These are phyloP conservation scores for Poecilus cupreus DNA, from an alignment of 2,888 invertebrate species.

Conservation along the genomic window DNA sequence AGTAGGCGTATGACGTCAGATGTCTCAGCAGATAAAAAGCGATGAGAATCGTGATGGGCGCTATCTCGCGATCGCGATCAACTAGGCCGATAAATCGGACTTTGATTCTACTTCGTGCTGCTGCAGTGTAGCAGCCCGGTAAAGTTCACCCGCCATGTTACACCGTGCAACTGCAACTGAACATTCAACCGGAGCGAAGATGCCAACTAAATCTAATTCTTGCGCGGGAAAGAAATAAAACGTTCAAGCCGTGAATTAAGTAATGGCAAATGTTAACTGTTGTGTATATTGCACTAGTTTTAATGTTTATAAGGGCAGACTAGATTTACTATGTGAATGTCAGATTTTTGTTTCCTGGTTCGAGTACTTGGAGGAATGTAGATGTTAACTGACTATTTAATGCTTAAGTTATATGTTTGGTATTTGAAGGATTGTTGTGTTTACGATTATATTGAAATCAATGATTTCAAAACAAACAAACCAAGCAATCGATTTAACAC, in stretches of 20 bases:
- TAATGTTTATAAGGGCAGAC: not conserved
- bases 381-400: not conserved
- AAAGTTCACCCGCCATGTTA: conserved; percentile 59
- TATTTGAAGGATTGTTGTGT: not conserved
- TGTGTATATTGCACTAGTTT: not conserved
- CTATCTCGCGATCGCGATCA: conserved; percentile 63
- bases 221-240: not conserved
- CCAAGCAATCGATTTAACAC: too few species aligned
- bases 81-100: conserved; percentile 64
- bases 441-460: too few species aligned
- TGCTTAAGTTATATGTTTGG: not conserved
- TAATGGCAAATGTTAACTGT: not conserved
- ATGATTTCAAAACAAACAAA: too few species aligned
- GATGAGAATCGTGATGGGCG: conserved; percentile 63
- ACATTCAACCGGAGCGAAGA: conserved; percentile 11
- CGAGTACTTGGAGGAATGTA: not conserved
- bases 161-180: not conserved
- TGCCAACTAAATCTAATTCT: conserved; percentile 5
- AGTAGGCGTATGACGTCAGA: not conserved
- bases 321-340: conserved; percentile 20
- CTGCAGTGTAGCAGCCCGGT: conserved; percentile 54
- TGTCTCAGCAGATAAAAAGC: not conserved
- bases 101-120: conserved; percentile 63
- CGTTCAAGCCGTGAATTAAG: too few species aligned
- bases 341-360: not conserved